A percentile compares a stretch with the other conserved stretches of the same genome.
These are phyloP conservation scores for Aporrectodea caliginosa DNA, from an alignment of 1,140 invertebrate species.

Conservation along the genomic window DNA sequence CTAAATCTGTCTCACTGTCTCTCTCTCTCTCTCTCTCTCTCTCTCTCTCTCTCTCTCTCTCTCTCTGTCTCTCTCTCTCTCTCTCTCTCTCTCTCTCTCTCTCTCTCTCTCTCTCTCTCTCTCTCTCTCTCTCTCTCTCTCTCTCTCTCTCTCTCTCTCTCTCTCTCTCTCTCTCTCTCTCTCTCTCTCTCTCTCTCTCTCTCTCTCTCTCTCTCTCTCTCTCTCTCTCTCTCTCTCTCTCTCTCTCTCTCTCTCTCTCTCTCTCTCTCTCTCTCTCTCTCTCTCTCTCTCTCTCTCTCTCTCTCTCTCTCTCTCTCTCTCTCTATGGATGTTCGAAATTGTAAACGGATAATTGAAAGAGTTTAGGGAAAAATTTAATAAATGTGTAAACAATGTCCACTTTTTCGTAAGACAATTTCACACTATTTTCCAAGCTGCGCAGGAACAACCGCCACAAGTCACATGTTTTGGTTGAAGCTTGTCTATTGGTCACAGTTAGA, in stretches of 20 bases:
- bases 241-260: background rate
- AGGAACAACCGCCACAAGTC: too few relatives aligned
- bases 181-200: background rate
- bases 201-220: background rate
- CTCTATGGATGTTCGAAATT: too few relatives aligned
- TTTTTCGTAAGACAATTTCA: too few relatives aligned
- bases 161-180: background rate
- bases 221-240: background rate
- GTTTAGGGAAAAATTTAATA: too few relatives aligned
- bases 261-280: background rate
- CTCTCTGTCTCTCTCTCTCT: background rate
- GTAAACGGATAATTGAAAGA: too few relatives aligned
- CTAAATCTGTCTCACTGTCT: background rate
- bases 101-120: background rate
- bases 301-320: slow-evolving; percentile 1
- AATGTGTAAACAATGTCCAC: too few relatives aligned
- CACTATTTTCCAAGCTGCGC: too few relatives aligned
- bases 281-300: background rate
- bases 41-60: background rate
- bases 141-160: background rate
- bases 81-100: background rate
- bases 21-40: background rate
- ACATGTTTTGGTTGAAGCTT: too few relatives aligned
- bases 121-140: background rate
- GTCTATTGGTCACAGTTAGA: too few relatives aligned